phyloP scores from a whole-genome alignment of 2,888 invertebrate species.

The Eupithecia tripunctaria region DNA sequence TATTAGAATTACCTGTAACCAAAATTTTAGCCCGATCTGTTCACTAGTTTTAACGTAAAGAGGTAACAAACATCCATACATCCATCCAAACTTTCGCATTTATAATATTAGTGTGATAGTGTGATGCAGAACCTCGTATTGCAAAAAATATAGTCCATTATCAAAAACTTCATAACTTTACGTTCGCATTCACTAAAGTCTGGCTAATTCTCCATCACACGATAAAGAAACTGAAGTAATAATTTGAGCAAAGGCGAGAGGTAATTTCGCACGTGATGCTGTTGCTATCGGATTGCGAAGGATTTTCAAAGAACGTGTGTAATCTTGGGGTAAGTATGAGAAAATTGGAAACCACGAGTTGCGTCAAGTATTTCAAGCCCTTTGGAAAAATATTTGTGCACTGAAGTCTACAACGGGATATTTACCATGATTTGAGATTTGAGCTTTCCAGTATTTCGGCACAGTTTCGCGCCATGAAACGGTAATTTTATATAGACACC shows the following conservation, averaged over 20 bases:
- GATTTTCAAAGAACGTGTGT: constrained; percentile 31
- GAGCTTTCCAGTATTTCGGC: too few relatives aligned
- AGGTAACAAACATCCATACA: too few relatives aligned
- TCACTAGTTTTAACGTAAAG: too few relatives aligned
- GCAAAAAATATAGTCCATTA: not conserved
- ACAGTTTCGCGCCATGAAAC: too few relatives aligned
- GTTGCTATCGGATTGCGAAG: constrained; percentile 32
- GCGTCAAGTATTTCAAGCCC: constrained; percentile 6
- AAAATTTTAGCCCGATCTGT: too few relatives aligned
- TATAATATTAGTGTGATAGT: too few relatives aligned
- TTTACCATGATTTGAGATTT: too few relatives aligned
- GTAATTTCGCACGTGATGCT: constrained; percentile 54
- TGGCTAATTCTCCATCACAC: constrained; percentile 35
- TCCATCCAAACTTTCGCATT: too few relatives aligned
- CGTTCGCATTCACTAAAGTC: not conserved
- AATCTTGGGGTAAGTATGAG: constrained; percentile 26
- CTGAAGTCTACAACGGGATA: too few relatives aligned
- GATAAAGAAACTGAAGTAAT: constrained; percentile 43
- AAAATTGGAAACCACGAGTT: constrained; percentile 32
- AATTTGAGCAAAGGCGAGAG: constrained; percentile 49
- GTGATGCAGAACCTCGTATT: too few relatives aligned
- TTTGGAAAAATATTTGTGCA: not conserved
- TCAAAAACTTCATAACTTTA: not conserved
- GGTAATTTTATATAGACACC: too few relatives aligned
- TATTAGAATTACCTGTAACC: too few relatives aligned